A percentile compares a stretch with the other conserved stretches of the same genome.
These are phyloP conservation scores for Onychorhynchus coronatus DNA, from an alignment of 2,113 vertebrate genomes.

Conservation along the genomic window DNA sequence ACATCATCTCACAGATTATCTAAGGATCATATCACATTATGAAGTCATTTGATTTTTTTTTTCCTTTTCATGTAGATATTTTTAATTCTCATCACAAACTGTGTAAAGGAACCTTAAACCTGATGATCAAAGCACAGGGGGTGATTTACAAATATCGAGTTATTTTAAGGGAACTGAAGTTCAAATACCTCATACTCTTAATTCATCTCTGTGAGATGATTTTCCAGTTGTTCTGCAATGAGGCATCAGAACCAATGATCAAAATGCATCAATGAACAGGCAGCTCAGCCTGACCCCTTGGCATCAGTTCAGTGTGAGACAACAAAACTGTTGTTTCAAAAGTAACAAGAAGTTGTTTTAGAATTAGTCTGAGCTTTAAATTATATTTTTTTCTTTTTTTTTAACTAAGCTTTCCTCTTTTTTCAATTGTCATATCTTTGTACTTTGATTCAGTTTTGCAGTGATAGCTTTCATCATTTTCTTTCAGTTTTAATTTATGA, in stretches of 20 bases:
- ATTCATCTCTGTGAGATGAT: neutral
- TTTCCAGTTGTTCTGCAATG: neutral
- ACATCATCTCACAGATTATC: neutral
- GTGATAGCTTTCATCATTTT: neutral
- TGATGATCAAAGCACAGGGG: neutral
- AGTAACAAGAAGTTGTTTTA: neutral
- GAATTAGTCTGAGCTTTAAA: neutral
- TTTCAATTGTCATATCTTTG: neutral
- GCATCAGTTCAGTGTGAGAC: neutral
- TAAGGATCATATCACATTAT: neutral
- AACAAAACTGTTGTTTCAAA: neutral
- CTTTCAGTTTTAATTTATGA: neutral
- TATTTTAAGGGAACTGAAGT: neutral
- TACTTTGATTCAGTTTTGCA: neutral
- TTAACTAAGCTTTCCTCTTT: neutral
- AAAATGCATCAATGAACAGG: neutral
- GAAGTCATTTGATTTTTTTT: neutral
- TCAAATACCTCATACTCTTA: neutral
- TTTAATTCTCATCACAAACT: neutral
- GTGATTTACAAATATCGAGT: neutral
- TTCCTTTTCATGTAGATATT: neutral
- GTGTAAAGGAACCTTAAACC: neutral
- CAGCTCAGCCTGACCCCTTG: neutral
- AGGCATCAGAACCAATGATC: neutral
- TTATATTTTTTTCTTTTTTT: neutral